Evolutionary conservation across 2,888 invertebrate species (phyloP), one percentile per base, ranked within the genome.

Genomic region (Byasa hedistus): DNA sequence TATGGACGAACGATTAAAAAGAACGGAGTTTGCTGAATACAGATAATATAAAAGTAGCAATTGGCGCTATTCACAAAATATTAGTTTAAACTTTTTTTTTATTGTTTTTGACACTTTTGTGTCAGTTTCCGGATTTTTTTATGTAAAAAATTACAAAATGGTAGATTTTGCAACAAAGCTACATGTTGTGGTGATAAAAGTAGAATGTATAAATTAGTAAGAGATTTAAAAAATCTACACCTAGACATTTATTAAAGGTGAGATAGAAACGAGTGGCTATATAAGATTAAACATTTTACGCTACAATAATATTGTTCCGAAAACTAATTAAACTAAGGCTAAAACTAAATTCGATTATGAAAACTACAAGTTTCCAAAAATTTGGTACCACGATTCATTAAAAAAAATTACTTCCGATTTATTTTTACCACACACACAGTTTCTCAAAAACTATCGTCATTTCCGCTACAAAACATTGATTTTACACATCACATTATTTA

Each of bases 81-180:
- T 54, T 56, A 24, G 22, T 27, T 19, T 56, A 27, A 24, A 22
- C 23, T 55, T 56, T 52, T 21, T 21, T 39, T n/a, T n/a, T n/a
- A n/a, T n/a, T n/a, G n/a, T n/a, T n/a, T n/a, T n/a, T n/a, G n/a
- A n/a, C 10, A 48, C 44, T 27, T 64, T 52, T 58, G 57, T 21
- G 57, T 57, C 27, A 23, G 22, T 54, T 1, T 12, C 52, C 48
- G 57, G 54, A n/a, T 48, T 44, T 32, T 39, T 39, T 55, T 24
- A 48, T 48, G 62, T 66, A 66, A 57, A 66, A 66, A 66, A 62
- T 58, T 66, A 66, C 62, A 66, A 66, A 62, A 66, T 21, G 32
- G 7, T 32, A 32, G 1, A 10, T 32, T 10, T 32, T 32, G 7
- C 8, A 32, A 32, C 10, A 32, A 32, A 7, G 10, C 32, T 8